Conservation (phyloP, 2,797 vertebrate species). For the Chelonia mydas region DNA sequence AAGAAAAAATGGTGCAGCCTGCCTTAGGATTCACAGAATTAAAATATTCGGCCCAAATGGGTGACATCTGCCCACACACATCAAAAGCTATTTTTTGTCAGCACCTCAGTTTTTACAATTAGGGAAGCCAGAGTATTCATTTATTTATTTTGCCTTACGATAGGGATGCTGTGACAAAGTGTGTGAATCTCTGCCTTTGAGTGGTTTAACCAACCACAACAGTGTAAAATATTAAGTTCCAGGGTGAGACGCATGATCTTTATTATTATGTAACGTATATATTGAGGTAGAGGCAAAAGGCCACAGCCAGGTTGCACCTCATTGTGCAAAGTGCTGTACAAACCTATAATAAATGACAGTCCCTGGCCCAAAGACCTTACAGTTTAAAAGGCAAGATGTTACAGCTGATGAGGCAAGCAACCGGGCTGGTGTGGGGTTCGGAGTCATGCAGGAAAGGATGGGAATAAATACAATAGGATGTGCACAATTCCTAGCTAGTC, state of each 20-base stretch:
- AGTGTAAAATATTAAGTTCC: constrained; percentile 22
- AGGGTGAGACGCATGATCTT: background rate
- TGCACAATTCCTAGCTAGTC: background rate
- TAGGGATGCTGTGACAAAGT: constrained; percentile 24
- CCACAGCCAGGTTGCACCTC: background rate
- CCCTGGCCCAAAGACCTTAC: background rate
- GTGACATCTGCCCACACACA: constrained; percentile 52
- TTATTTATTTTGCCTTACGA: background rate
- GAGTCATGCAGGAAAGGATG: background rate
- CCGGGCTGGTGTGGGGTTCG: background rate
- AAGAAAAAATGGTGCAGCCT: constrained; percentile 54
- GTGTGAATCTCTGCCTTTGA: constrained; percentile 3
- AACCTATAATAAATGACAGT: background rate
- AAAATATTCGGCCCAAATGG: constrained; percentile 68
- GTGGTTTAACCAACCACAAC: constrained; percentile 5
- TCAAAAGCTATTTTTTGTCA: constrained; percentile 63
- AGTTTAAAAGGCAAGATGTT: background rate
- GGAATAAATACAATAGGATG: background rate
- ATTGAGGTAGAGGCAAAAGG: background rate
- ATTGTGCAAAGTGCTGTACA: background rate
- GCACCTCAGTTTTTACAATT: constrained; percentile 58
- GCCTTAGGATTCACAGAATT: constrained; percentile 64
- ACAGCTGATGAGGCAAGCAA: background rate
- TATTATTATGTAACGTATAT: background rate
- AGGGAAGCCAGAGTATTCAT: constrained; percentile 37